phyloP scores from a whole-genome alignment of 1,140 invertebrate species.

The Stenopsyche tienmushanensis region DNA sequence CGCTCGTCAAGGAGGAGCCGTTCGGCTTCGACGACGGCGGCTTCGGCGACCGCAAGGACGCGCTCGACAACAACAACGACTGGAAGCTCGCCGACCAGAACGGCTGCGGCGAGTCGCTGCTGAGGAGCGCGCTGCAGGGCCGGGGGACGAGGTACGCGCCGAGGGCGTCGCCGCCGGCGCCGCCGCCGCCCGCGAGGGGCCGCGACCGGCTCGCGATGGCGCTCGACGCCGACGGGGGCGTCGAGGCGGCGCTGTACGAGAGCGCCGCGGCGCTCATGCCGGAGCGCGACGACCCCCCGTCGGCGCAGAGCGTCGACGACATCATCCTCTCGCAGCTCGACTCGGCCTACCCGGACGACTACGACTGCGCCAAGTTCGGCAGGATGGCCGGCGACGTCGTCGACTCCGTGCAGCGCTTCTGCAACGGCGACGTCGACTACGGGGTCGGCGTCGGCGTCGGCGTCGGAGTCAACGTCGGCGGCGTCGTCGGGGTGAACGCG shows the following conservation, averaged over 20 bases:
- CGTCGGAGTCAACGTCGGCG: too few relatives aligned
- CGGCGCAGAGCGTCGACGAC: slow-evolving; percentile 69
- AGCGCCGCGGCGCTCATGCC: slow-evolving; percentile 49
- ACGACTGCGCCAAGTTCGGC: slow-evolving; percentile 73
- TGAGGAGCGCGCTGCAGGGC: slow-evolving; percentile 79
- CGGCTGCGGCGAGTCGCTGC: slow-evolving; percentile 67
- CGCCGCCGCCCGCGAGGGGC: slow-evolving; percentile 51
- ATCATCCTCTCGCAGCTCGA: slow-evolving; percentile 70
- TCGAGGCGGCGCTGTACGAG: slow-evolving; percentile 56
- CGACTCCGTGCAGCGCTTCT: slow-evolving; percentile 69
- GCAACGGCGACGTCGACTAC: slow-evolving; percentile 63
- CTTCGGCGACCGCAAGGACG: slow-evolving; percentile 64
- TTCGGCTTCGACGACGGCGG: slow-evolving; percentile 66
- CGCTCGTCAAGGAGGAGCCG: slow-evolving; percentile 59
- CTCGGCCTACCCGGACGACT: slow-evolving; percentile 67
- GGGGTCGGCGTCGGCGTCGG: too few relatives aligned
- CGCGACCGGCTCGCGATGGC: slow-evolving; percentile 49
- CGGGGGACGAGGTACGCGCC: slow-evolving; percentile 62
- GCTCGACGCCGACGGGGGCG: slow-evolving; percentile 43
- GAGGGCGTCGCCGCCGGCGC: slow-evolving; percentile 48
- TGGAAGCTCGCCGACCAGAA: slow-evolving; percentile 75
- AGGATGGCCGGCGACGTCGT: slow-evolving; percentile 73
- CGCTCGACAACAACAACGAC: slow-evolving; percentile 71
- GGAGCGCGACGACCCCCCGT: slow-evolving; percentile 59
- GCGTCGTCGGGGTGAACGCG: slow-evolving; percentile 53